phyloP scores from a whole-genome alignment of 2,888 invertebrate genomes.

The Xylota sylvarum region DNA sequence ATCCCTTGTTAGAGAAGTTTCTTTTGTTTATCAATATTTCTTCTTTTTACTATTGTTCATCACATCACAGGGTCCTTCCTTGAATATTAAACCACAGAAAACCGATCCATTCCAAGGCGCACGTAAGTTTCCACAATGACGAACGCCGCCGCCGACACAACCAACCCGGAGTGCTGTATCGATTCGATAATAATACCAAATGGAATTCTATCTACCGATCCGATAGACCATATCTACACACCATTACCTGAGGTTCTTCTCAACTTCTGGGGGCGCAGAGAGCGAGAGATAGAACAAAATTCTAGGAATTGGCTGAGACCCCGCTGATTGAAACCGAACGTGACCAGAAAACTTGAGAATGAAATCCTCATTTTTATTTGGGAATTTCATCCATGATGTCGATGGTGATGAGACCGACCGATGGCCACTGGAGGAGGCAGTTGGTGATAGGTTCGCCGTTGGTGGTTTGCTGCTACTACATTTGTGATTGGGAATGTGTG shows the following conservation, averaged over 20 bases:
- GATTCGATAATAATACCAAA: constrained; percentile 57
- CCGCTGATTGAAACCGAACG: constrained; percentile 83
- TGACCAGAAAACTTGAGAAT: constrained; percentile 82
- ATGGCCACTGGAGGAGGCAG: constrained; percentile 20
- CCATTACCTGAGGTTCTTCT: constrained; percentile 26
- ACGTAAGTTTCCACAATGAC: constrained; percentile 13
- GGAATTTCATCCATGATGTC: constrained; percentile 30
- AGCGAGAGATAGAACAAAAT: constrained; percentile 84
- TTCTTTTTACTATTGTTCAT: constrained; percentile 22
- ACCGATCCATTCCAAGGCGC: constrained; percentile 31
- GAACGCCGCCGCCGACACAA: constrained; percentile 3
- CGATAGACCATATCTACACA: constrained; percentile 28
- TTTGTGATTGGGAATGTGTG: constrained; percentile 20
- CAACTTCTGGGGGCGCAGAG: constrained; percentile 73
- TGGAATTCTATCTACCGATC: constrained; percentile 55
- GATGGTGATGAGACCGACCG: constrained; percentile 4
- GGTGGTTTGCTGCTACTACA: constrained; percentile 40
- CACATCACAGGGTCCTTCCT: constrained; percentile 52
- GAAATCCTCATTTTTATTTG: constrained; percentile 51
- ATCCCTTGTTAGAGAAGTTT: constrained; percentile 19
- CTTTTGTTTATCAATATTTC: constrained; percentile 58
- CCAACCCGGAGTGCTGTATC: constrained; percentile 34
- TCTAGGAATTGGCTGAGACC: constrained; percentile 66
- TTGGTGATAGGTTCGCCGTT: constrained; percentile 27
- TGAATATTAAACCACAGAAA: constrained; percentile 67